phyloP scores from a whole-genome alignment of 2,113 vertebrate species.

The mouse (Mus musculus) region DNA sequence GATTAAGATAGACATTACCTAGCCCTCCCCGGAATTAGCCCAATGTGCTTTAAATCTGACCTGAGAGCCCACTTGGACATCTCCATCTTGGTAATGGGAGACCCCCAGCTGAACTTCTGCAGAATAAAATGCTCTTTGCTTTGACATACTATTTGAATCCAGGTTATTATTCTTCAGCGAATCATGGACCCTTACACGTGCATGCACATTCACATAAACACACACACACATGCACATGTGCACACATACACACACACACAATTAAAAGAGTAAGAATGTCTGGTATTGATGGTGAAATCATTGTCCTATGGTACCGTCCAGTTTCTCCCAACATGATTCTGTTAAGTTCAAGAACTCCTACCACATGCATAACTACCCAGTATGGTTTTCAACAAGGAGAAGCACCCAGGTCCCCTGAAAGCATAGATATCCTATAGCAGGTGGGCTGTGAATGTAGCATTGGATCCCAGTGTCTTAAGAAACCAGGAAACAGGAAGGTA shows the following conservation, averaged over 20 bases:
- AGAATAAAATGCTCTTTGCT: no score
- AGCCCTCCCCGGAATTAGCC: no score
- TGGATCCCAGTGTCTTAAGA: background rate
- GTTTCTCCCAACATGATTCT: background rate
- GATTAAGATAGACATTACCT: no score
- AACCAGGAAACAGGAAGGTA: background rate
- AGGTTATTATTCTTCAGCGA: no score
- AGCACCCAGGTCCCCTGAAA: background rate
- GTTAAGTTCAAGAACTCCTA: background rate
- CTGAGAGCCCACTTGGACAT: no score
- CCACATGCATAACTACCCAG: background rate
- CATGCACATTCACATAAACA: no score
- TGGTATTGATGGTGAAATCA: background rate
- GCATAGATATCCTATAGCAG: background rate
- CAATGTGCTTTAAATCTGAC: no score
- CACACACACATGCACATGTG: background rate
- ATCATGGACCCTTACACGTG: no score
- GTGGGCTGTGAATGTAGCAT: background rate
- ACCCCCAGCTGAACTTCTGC: no score
- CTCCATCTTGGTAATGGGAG: no score
- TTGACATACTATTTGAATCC: no score
- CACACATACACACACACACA: background rate
- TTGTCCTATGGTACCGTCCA: background rate
- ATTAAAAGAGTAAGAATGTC: background rate
- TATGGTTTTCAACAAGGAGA: background rate